Base-by-base conservation (phyloP, 1,140 invertebrate genomes). In the Oryzaephilus surinamensis region DNA sequence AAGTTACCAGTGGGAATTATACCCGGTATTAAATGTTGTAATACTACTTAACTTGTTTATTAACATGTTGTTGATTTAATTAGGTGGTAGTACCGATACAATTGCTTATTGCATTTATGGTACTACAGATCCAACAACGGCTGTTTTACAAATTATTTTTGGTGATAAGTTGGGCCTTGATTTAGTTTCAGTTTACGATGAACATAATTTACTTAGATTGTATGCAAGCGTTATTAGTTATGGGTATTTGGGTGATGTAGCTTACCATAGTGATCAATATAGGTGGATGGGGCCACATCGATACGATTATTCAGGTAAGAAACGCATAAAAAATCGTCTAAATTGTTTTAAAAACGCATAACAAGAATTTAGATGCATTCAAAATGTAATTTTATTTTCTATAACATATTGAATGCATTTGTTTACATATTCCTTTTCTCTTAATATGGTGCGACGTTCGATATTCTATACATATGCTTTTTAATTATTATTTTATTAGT, bases 271-370 rank as follows among this genome's bases (percentile, higher is more conserved):
- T 55, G 90, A 93, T 51, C 76, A 76, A 30, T 79, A 83, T 50
- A 67, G 89, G 7, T 92, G 85, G 81, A 82, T 94, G 78, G 89
- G 89, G 20, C 86, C 89, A n/a, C 73, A 75, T 41, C 64, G 89
- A 45, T 93, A 93, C 57, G 80, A 89, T 55, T 86, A 79, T 63
- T 79, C 81, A 31, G 83, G 81, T 80, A 54, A 54, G 52, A 16
- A n/a, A n/a, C n/a, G n/a, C n/a, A n/a, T n/a, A n/a, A n/a, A n/a
- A n/a, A n/a, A n/a, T n/a, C n/a, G n/a, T n/a, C n/a, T n/a, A n/a
- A n/a, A n/a, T n/a, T n/a, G n/a, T n/a, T n/a, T n/a, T n/a, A n/a
- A n/a, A n/a, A n/a, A n/a, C n/a, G n/a, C n/a, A n/a, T n/a, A n/a
- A n/a, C n/a, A n/a, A n/a, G n/a, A n/a, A n/a, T n/a, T n/a, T n/a